Evolutionary conservation across 2,888 invertebrate genomes (phyloP).

Genomic region (Mamestra brassicae): DNA sequence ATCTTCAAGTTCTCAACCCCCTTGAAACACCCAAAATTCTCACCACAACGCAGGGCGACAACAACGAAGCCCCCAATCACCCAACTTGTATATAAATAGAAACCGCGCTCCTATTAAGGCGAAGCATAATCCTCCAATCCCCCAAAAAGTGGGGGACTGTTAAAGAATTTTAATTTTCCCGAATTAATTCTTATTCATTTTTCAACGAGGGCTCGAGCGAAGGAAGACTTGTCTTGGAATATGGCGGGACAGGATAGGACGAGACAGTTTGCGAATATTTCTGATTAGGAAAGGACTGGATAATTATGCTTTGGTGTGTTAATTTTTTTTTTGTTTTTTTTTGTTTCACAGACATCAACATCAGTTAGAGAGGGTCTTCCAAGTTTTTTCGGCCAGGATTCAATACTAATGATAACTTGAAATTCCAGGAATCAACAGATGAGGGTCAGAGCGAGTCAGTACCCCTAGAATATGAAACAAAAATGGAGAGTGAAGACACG

Average conservation of each 20-base stretch:
- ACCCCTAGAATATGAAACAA: constrained; percentile 41
- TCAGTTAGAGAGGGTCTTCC: too few relatives aligned
- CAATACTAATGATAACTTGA: too few relatives aligned
- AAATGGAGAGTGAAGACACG: constrained; percentile 50
- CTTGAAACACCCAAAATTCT: constrained; percentile 27
- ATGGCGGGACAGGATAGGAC: constrained; percentile 52
- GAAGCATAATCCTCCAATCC: constrained; percentile 60
- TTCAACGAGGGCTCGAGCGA: constrained; percentile 68
- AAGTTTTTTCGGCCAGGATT: too few relatives aligned
- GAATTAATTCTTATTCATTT: constrained; percentile 80
- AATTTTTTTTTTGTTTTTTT: too few relatives aligned
- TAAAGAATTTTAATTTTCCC: constrained; percentile 78
- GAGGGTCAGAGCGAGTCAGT: constrained; percentile 49
- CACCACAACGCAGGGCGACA: constrained; percentile 11
- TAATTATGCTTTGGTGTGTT: background rate
- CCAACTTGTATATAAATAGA: constrained; percentile 50
- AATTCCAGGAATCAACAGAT: constrained; percentile 75
- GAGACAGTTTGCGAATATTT: background rate
- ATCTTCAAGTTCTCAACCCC: constrained; percentile 33
- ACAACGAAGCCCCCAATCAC: constrained; percentile 48
- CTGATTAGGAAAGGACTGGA: background rate
- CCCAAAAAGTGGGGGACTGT: constrained; percentile 67
- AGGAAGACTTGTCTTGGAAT: constrained; percentile 43
- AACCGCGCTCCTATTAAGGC: constrained; percentile 49
- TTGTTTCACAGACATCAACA: too few relatives aligned